Evolutionary conservation across 2,797 vertebrate species (phyloP).

Genomic region (Xenentodon cancila): DNA sequence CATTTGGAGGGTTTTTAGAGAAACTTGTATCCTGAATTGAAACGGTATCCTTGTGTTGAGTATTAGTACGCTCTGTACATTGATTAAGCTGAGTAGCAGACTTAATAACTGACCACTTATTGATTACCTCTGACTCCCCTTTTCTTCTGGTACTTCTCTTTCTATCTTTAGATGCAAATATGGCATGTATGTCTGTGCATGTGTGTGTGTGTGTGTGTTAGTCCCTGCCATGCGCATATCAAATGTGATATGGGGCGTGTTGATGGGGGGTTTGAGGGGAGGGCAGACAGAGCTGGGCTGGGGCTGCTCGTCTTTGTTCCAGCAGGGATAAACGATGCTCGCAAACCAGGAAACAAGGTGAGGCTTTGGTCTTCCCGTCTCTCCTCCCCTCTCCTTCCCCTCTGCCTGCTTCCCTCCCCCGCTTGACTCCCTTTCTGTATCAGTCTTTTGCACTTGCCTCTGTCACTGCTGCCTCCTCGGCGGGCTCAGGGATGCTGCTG

Average conservation of each 20-base stretch:
- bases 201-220: conserved; percentile 28
- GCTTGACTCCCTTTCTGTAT: conserved; percentile 36
- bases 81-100: background rate
- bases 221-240: conserved; percentile 34
- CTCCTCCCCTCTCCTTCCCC: conserved; percentile 43
- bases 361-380: conserved; percentile 62
- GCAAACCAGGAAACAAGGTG: conserved; percentile 73
- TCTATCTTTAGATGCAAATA: conserved; percentile 24
- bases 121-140: conserved; percentile 49
- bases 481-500: conserved; percentile 76
- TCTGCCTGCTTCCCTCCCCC: conserved; percentile 21
- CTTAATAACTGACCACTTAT: conserved; percentile 31
- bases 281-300: conserved; percentile 60
- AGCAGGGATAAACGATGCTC: conserved; percentile 59
- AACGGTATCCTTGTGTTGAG: no score
- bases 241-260: conserved; percentile 50
- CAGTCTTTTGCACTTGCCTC: conserved; percentile 33
- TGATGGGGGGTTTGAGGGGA: conserved; percentile 48
- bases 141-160: conserved; percentile 31
- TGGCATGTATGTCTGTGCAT: conserved; percentile 3
- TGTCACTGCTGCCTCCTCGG: conserved; percentile 35
- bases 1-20: no score
- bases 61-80: background rate
- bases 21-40: no score
- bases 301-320: conserved; percentile 72